These are phyloP conservation scores for Gasterosteus aculeatus DNA, from an alignment of 2,113 vertebrate genomes.

Conservation along the genomic window DNA sequence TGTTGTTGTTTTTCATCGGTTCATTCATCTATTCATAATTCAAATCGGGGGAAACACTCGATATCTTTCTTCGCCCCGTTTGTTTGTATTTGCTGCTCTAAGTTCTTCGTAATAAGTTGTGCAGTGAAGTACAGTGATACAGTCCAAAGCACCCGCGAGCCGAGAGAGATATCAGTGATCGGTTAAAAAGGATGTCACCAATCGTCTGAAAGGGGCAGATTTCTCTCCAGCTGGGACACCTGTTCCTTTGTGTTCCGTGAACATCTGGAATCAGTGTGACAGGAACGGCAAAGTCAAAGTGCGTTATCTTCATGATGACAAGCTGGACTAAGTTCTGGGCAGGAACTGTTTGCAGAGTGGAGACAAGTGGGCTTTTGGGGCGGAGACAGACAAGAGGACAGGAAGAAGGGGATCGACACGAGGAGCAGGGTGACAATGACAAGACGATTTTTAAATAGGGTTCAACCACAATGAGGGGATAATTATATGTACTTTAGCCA, in stretches of 20 bases:
- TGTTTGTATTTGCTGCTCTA: conserved; percentile 55
- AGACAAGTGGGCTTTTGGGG: no score
- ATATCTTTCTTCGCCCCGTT: conserved; percentile 43
- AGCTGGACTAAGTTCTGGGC: background rate
- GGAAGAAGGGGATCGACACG: background rate
- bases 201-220: conserved; percentile 4
- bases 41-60: conserved; percentile 49
- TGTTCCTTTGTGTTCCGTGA: background rate
- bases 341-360: no score
- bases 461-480: background rate
- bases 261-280: conserved; percentile 9
- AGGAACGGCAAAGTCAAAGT: background rate
- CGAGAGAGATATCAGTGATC: background rate
- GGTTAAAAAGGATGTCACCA: background rate
- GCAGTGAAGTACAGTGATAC: no score
- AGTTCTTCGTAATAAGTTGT: conserved; percentile 35
- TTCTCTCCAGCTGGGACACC: background rate
- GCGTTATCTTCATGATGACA: background rate
- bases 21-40: conserved; percentile 72
- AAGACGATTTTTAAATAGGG: background rate
- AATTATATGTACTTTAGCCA: background rate
- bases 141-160: background rate
- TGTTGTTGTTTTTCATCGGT: conserved; percentile 77
- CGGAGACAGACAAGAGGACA: background rate
- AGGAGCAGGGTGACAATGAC: background rate